Evolutionary conservation across 2,113 vertebrate species (phyloP), one percentile per base, ranked within the genome.

Genomic region (Nesoenas mayeri): DNA sequence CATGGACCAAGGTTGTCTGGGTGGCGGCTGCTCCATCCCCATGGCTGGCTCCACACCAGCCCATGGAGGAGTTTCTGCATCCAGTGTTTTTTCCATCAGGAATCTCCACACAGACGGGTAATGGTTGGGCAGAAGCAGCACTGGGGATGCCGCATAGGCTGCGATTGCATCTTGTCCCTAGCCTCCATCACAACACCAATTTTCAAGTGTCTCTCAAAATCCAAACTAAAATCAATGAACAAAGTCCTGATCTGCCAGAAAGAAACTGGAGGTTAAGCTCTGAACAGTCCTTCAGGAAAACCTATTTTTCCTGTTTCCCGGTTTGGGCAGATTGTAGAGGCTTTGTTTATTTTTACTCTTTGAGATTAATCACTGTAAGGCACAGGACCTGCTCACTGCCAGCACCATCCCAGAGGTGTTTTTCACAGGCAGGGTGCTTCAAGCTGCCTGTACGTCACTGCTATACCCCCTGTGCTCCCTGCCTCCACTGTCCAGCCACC

Each of bases 141-240:
- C 24, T 61, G 51, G n/a, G 75, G 56, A 80, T 64, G 56, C 42
- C 61, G 75, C 62, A 66, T 47, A 78, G 67, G 38, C 47, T 70
- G 66, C 10, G 13, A 44, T 66, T 0, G 1, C 44, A 61, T 53
- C 64, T 65, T 51, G 22, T 32, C 22, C 57, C 15, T n/a, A 50
- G 65, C 8, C 31, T 64, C 44, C 48, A 60, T 50, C 38, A 67
- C 0, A 0, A 2, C 32, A 66, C 9, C 8, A 16, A 0, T 53
- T 71, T 79, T 75, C 47, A 67, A 85, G 20, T 44, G 31, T 31
- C 38, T 89, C 60, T 78, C 56, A 88, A 94, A 91, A 85, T 36
- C 47, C 71, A 91, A 69, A 88, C 20, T 36, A 77, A 51, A 84
- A 81, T 56, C 40, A 87, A 47, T 31, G 36, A 94, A 65, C 7